These are phyloP conservation scores for Cervus canadensis DNA, from an alignment of 2,113 vertebrate species.

Conservation along the genomic window DNA sequence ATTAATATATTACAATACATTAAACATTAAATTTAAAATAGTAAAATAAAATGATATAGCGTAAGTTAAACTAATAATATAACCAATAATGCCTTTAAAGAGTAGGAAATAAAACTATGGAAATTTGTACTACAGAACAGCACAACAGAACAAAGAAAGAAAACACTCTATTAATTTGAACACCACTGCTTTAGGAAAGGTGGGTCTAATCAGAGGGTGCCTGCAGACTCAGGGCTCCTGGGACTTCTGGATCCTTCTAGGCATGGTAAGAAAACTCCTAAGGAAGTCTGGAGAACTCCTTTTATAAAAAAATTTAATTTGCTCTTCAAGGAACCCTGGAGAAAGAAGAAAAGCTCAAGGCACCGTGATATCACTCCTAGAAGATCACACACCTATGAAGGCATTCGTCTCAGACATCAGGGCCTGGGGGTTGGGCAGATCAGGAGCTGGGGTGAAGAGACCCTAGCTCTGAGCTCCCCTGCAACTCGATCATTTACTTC, in stretches of 20 bases:
- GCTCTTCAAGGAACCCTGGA: background rate
- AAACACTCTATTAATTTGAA: background rate
- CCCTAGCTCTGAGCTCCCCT: background rate
- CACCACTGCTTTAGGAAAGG: background rate
- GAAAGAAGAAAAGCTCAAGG: background rate
- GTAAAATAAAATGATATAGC: background rate
- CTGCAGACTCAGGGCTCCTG: background rate
- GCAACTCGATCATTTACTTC: background rate
- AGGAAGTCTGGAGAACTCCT: background rate
- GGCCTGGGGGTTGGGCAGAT: background rate
- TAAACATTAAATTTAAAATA: background rate
- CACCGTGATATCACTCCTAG: background rate
- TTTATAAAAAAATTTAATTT: background rate
- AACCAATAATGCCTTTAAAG: background rate
- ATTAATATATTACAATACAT: background rate
- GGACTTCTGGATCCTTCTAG: background rate
- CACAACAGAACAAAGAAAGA: background rate
- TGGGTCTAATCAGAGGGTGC: background rate
- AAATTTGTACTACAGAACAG: background rate
- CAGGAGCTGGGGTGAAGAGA: background rate
- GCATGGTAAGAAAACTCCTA: background rate
- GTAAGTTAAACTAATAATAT: background rate
- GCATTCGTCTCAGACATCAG: background rate
- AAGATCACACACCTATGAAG: background rate
- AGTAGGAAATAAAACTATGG: background rate